Evolutionary conservation across 2,797 vertebrate species (phyloP).

Genomic region (Mustela erminea): DNA sequence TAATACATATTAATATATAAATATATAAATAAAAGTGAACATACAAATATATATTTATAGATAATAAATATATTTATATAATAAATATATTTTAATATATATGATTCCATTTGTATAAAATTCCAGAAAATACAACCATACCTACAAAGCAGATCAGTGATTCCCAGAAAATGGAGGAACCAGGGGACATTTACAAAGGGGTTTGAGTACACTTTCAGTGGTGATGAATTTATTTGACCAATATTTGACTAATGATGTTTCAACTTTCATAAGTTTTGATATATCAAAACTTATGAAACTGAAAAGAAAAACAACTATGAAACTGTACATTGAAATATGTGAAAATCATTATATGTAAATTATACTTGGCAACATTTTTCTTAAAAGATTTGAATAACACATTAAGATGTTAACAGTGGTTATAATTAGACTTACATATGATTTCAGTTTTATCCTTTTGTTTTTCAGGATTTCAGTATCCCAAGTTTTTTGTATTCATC

Average conservation of each 20-base stretch:
- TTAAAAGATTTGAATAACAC: not conserved
- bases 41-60: too few species aligned
- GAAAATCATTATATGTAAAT: not conserved
- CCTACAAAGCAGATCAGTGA: not conserved
- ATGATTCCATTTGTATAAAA: constrained; percentile 11
- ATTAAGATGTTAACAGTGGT: not conserved
- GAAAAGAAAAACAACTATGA: not conserved
- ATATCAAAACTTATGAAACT: not conserved
- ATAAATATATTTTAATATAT: too few species aligned
- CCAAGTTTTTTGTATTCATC: not conserved
- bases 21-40: too few species aligned
- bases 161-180: not conserved
- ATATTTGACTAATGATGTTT: not conserved
- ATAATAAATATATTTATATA: too few species aligned
- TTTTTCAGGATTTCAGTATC: not conserved
- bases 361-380: not conserved
- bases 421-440: constrained; percentile 14
- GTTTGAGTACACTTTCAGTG: not conserved
- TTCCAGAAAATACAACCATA: constrained; percentile 36
- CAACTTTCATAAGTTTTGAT: not conserved
- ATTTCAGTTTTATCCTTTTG: not conserved
- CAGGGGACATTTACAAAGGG: not conserved
- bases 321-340: not conserved
- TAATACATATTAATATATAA: too few species aligned
- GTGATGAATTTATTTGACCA: not conserved